These are phyloP conservation scores for Probaryconus sp. DNA, from an alignment of 1,140 invertebrate genomes.

Conservation along the genomic window DNA sequence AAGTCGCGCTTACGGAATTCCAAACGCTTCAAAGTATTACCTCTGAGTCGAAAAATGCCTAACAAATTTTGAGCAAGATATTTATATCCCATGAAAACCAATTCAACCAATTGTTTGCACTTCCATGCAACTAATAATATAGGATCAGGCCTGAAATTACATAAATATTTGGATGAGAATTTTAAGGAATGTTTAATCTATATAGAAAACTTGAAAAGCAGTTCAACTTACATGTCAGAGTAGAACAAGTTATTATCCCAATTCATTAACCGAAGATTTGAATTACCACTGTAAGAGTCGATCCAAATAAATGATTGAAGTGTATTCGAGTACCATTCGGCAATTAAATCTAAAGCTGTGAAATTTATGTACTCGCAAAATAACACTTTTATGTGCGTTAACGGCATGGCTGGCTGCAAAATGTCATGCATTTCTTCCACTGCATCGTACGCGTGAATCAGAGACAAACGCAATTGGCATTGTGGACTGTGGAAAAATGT, in stretches of 20 bases:
- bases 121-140: conserved; percentile 88
- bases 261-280: conserved; percentile 60
- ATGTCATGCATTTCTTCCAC: conserved; percentile 82
- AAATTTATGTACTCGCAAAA: conserved; percentile 85
- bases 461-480: conserved; percentile 83
- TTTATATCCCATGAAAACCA: conserved; percentile 82
- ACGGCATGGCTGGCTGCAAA: conserved; percentile 84
- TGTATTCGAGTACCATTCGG: conserved; percentile 81
- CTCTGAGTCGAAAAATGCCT: conserved; percentile 83
- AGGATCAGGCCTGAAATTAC: conserved; percentile 80
- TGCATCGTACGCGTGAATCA: conserved; percentile 86
- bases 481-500: conserved; percentile 75
- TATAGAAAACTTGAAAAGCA: not conserved
- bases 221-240: conserved; percentile 65
- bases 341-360: conserved; percentile 79
- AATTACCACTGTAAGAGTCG: conserved; percentile 79
- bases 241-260: too few species aligned
- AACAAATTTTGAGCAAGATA: conserved; percentile 83
- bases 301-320: conserved; percentile 85
- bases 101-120: conserved; percentile 82
- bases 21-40: conserved; percentile 80
- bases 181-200: not conserved
- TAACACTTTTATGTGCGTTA: conserved; percentile 85
- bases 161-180: conserved; percentile 28
- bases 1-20: conserved; percentile 82